Base-by-base conservation (phyloP, 2,797 vertebrate genomes). In the Acridotheres tristis region DNA sequence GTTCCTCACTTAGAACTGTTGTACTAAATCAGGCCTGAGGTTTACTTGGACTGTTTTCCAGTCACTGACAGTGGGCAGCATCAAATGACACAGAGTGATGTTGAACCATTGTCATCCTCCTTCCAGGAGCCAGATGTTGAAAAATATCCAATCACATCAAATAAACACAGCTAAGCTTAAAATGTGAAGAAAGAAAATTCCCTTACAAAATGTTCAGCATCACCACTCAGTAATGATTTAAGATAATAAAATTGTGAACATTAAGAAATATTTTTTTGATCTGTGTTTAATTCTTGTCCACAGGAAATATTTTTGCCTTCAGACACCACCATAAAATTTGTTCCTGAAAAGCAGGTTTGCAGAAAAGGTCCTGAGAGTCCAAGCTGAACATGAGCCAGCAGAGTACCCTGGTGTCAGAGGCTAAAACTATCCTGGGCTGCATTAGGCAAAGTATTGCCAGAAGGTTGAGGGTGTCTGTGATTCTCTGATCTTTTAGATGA, bases 401-500 rank as follows among this genome's bases (percentile, higher is more conserved):
- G 7, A 5, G 29, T 29, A 4, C 10, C 26, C 17, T 36, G 59
- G 22, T 18, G 5, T 29, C 43, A 83, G 32, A 18, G 7, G 21
- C 17, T 59, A 13, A 48, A 2, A 7, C 5, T 36, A 13, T 40
- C 25, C 13, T 59, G 42, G 25, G 21, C 19, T 79, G 65, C n/a
- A 32, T 38, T 27, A 51, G 27, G 15, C 5, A 73, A 65, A 86
- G 3, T 6, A 30, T 20, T 61, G 40, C 5, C 7, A 63, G 57
- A 2, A 59, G 6, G 18, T 1, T 2, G 3, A 54, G 20, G 16
- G 14, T 62, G 5, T 19, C 47, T 76, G 29, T 40, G 25, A 36
- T 57, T 55, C 51, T 0, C 0, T 42, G 38, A 11, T 48, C 26
- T 47, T 48, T 59, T 4, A 29, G 10, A 19, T 5, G 53, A 50